Conservation (phyloP, 37 sponge, comb jelly and placozoan genomes). For the Tethya wilhelma region DNA sequence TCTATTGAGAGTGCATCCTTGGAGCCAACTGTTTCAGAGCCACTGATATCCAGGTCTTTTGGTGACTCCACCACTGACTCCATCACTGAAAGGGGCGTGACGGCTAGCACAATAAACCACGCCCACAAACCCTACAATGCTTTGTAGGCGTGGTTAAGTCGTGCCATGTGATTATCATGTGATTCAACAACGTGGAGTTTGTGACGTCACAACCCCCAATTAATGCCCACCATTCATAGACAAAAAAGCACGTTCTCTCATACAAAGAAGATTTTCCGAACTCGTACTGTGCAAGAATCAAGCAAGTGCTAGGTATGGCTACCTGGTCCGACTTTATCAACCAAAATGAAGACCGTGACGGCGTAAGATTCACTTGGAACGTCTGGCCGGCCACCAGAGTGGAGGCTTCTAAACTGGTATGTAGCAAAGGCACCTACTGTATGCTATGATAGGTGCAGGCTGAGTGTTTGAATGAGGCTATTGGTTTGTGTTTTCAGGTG, state of each 20-base stretch:
- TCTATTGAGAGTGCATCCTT: too few relatives aligned
- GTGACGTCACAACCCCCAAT: conserved; percentile 53
- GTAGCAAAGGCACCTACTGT: neutral
- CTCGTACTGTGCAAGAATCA: neutral
- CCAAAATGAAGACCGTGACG: conserved; percentile 96
- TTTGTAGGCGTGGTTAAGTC: neutral
- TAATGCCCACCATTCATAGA: conserved; percentile 12
- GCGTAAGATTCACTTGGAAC: conserved; percentile 97
- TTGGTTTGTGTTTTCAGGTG: conserved; percentile 59
- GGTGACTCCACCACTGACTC: too few relatives aligned
- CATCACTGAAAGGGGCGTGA: too few relatives aligned
- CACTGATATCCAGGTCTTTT: too few relatives aligned
- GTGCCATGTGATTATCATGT: conserved; percentile 12
- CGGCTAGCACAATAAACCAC: too few relatives aligned
- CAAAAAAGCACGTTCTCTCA: neutral
- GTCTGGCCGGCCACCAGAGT: conserved; percentile 96
- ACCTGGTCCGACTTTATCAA: conserved; percentile 94
- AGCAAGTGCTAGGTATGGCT: conserved; percentile 50
- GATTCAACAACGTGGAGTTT: conserved; percentile 42
- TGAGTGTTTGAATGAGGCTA: neutral
- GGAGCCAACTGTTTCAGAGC: too few relatives aligned
- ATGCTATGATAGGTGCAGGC: neutral
- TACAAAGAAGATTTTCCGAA: neutral
- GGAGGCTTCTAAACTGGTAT: conserved; percentile 92
- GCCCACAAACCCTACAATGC: too few relatives aligned